Percentiles rank a stretch among this genome's conserved stretches.
These are phyloP conservation scores for Heloderma charlesbogerti DNA, from an alignment of 2,113 vertebrate species.

Conservation along the genomic window DNA sequence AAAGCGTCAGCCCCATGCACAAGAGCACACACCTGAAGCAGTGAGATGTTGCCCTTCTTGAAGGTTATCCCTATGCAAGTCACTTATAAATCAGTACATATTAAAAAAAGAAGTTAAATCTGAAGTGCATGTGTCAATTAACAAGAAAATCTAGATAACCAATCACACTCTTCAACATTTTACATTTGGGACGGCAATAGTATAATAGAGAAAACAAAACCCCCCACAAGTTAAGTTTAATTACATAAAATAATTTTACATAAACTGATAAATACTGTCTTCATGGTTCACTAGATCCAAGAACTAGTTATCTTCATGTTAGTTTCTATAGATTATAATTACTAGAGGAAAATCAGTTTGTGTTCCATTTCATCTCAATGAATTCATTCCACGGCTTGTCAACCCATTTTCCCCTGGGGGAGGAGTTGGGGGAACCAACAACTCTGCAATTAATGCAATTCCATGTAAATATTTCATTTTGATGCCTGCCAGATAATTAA, in stretches of 20 bases:
- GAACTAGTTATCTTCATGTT: conserved; percentile 77
- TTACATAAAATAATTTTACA: conserved; percentile 76
- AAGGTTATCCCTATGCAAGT: conserved; percentile 65
- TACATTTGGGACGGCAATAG: conserved; percentile 68
- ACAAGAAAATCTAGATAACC: conserved; percentile 65
- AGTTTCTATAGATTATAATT: conserved; percentile 81
- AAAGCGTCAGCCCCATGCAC: too few relatives aligned
- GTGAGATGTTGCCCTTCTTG: conserved; percentile 49
- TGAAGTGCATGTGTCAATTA: conserved; percentile 70
- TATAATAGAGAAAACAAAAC: conserved; percentile 74
- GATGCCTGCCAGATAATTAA: conserved; percentile 79
- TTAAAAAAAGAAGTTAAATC: conserved; percentile 14
- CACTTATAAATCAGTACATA: conserved; percentile 48
- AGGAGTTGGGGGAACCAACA: neutral
- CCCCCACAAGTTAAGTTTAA: conserved; percentile 70
- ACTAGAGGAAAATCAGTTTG: conserved; percentile 72
- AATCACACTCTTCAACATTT: conserved; percentile 59
- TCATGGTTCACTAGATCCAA: conserved; percentile 76
- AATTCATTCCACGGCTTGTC: conserved; percentile 66
- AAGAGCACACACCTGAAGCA: neutral
- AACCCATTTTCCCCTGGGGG: conserved; percentile 59
- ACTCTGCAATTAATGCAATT: conserved; percentile 49
- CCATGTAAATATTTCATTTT: conserved; percentile 73
- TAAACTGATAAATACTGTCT: conserved; percentile 77
- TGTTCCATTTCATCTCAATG: conserved; percentile 70